These are phyloP conservation scores for Anhinga rufa DNA, from an alignment of 2,113 vertebrate species.

Conservation along the genomic window DNA sequence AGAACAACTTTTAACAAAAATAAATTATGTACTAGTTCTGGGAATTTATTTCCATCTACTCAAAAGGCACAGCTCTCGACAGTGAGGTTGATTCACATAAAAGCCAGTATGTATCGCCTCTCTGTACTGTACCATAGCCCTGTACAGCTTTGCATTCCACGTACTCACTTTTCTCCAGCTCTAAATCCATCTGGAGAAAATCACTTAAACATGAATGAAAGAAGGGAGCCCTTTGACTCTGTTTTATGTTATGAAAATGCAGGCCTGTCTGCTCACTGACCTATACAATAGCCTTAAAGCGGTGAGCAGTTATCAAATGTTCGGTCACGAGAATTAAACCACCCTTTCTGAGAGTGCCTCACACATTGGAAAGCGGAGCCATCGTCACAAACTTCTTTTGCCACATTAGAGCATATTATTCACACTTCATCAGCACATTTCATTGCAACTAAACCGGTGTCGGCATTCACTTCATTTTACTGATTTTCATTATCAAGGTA, in stretches of 20 bases:
- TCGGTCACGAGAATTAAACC: neutral
- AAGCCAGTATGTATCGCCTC: neutral
- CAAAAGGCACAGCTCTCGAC: neutral
- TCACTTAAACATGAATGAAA: neutral
- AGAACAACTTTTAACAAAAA: neutral
- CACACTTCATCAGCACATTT: neutral
- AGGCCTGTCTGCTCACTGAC: neutral
- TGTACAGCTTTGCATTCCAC: neutral
- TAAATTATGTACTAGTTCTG: neutral
- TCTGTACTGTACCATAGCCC: neutral
- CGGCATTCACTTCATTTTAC: neutral
- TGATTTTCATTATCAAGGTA: neutral
- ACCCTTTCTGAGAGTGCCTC: neutral
- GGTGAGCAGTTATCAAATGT: neutral
- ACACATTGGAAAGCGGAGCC: accelerated
- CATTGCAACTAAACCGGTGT: neutral
- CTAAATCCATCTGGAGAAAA: neutral
- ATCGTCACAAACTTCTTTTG: neutral
- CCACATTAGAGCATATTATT: neutral
- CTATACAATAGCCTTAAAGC: neutral
- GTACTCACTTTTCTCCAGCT: neutral
- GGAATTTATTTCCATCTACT: neutral
- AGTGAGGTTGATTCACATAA: neutral
- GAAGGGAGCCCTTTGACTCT: neutral
- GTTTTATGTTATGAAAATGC: neutral